Conservation (phyloP, 2,113 vertebrate genomes). For the Lethenteron reissneri region DNA sequence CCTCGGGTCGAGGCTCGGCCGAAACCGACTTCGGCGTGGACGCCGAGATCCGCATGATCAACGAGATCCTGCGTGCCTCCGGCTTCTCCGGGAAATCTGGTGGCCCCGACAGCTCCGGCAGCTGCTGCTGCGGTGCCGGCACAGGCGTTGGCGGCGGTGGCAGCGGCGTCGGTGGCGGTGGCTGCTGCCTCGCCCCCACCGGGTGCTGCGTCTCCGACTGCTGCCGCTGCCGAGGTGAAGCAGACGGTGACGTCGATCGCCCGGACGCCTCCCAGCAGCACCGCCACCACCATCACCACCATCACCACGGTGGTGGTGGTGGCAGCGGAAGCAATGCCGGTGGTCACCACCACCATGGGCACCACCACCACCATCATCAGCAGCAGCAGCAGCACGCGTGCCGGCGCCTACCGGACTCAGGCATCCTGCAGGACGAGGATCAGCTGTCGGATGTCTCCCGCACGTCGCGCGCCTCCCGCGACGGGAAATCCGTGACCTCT, state of each 20-base stretch:
- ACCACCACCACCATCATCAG: slow-evolving; percentile 63
- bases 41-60: slow-evolving; percentile 84
- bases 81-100: background rate
- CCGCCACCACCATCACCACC: no score
- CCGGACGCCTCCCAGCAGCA: no score
- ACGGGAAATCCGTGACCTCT: no score
- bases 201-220: no score
- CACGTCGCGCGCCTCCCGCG: no score
- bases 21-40: slow-evolving; percentile 77
- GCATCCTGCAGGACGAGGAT: slow-evolving; percentile 90
- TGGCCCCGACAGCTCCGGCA: no score
- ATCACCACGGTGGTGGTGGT: no score
- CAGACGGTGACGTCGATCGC: no score
- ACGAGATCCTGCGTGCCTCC: slow-evolving; percentile 72
- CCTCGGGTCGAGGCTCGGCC: slow-evolving; percentile 24
- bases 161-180: background rate
- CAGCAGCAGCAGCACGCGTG: slow-evolving; percentile 50
- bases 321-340: no score
- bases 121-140: no score
- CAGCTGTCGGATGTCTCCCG: slow-evolving; percentile 77
- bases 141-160: background rate
- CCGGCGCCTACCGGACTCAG: slow-evolving; percentile 72
- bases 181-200: no score
- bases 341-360: slow-evolving; percentile 15
- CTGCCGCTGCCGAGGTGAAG: no score